These are phyloP conservation scores for Chironomus riparius DNA, from an alignment of 2,888 invertebrate species.

Conservation along the genomic window DNA sequence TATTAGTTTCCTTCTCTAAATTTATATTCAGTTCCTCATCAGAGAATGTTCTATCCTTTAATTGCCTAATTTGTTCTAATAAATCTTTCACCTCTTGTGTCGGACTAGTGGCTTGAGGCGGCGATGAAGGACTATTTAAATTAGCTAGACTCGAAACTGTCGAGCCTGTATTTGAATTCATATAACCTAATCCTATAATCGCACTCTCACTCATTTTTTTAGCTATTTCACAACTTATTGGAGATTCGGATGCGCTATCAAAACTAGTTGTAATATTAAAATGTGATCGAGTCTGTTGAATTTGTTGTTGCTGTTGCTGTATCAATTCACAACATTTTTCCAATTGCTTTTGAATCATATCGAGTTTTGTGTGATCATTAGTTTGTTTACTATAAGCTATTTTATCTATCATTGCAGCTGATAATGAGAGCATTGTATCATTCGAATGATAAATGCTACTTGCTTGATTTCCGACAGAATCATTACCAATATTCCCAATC, in stretches of 20 bases:
- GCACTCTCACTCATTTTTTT: conserved; percentile 36
- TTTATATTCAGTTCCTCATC: neutral
- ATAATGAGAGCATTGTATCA: conserved; percentile 9
- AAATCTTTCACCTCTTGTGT: conserved; percentile 62
- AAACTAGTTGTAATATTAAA: conserved; percentile 11
- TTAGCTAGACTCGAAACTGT: conserved; percentile 59
- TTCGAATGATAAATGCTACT: conserved; percentile 19
- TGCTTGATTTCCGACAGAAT: neutral
- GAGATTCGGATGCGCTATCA: conserved; percentile 29
- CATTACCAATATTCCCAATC: conserved; percentile 28
- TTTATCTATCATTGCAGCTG: conserved; percentile 15
- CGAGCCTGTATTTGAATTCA: conserved; percentile 50
- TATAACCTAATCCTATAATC: conserved; percentile 37
- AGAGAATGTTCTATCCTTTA: conserved; percentile 45
- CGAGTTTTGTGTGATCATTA: conserved; percentile 17
- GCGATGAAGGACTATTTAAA: conserved; percentile 59
- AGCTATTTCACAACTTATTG: conserved; percentile 33
- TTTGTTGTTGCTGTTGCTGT: conserved; percentile 18
- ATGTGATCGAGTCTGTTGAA: conserved; percentile 12
- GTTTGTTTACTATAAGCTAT: conserved; percentile 16
- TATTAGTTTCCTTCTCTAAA: conserved; percentile 1
- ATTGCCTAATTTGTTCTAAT: conserved; percentile 61
- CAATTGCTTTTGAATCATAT: conserved; percentile 21
- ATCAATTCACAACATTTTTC: conserved; percentile 20
- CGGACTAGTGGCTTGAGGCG: conserved; percentile 75